Evolutionary conservation across 2,113 vertebrate genomes (phyloP), one percentile per base, ranked within the genome.

Genomic region (Nesoenas mayeri): DNA sequence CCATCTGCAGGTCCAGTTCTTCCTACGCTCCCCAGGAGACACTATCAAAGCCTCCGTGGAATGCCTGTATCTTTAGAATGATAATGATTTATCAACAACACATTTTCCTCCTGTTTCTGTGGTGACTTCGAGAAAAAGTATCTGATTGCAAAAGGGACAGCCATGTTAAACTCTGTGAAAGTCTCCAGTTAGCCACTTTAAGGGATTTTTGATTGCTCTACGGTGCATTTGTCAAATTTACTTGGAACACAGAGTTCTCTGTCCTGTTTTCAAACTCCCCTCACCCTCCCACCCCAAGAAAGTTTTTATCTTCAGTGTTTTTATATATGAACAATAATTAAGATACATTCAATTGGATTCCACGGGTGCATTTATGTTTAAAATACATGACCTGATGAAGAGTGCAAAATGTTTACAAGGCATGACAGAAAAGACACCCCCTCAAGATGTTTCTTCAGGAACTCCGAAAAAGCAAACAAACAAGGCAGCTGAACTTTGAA

Each of bases 241-340:
- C 48, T 73, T n/a, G 15, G 53, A 29, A 50, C 34, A n/a, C 26
- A 20, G 42, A 66, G 7, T 50, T 67, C 83, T 66, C 60, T 40
- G 13, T 15, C 17, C 10, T 16, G 3, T 44, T 71, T 71, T 61
- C 32, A 83, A 34, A 28, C 14, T 62, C 24, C 21, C 24, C 21
- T 56, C 20, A 29, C 8, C 11, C 10, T 2, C 3, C 8, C 5
- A 8, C 4, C 2, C 47, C 12, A 34, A 60, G 12, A 7, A 17
- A 72, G 53, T 36, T 67, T 69, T 83, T 62, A 47, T 38, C 42
- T 11, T 36, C 36, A 12, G 21, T 28, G 17, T 28, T 73, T 73
- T 73, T 62, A 3, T 67, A 53, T 34, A 56, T 29, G 50, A 34
- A 19, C 44, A 73, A 22, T 26, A 28, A 56, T 22, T 57, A 53